Conservation (phyloP, 2,113 vertebrate genomes). For the Notechis scutatus region DNA sequence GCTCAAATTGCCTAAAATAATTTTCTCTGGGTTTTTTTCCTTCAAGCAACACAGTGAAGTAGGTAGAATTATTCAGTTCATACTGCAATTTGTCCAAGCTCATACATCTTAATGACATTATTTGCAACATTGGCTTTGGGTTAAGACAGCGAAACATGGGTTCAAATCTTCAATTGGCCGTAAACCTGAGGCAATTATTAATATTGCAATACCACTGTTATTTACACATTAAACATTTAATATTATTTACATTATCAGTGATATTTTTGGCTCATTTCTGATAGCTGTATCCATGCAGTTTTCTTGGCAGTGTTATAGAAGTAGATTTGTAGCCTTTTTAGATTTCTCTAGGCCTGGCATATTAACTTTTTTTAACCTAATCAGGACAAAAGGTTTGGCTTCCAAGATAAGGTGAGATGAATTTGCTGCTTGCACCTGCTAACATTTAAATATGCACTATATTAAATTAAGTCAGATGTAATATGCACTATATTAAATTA, state of each 20-base stretch:
- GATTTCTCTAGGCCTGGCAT: background rate
- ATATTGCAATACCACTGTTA: background rate
- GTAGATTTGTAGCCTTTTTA: background rate
- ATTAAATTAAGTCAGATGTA: background rate
- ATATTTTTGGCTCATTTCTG: background rate
- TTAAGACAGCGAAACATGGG: background rate
- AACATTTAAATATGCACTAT: background rate
- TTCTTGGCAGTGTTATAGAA: background rate
- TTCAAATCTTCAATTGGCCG: too few relatives aligned
- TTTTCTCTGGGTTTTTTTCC: background rate
- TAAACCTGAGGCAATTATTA: background rate
- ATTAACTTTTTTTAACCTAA: background rate
- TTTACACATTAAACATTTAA: background rate
- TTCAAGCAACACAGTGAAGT: background rate
- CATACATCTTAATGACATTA: background rate
- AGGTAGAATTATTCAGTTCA: background rate
- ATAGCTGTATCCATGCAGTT: background rate
- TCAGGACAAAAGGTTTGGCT: background rate
- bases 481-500: too few relatives aligned
- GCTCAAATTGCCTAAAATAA: background rate
- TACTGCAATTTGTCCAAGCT: background rate
- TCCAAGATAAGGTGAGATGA: background rate
- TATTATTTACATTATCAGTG: background rate
- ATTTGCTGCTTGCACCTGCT: background rate
- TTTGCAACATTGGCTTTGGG: background rate